These are phyloP conservation scores for Hemiprocne comata DNA, from an alignment of 2,113 vertebrate species.

Conservation along the genomic window DNA sequence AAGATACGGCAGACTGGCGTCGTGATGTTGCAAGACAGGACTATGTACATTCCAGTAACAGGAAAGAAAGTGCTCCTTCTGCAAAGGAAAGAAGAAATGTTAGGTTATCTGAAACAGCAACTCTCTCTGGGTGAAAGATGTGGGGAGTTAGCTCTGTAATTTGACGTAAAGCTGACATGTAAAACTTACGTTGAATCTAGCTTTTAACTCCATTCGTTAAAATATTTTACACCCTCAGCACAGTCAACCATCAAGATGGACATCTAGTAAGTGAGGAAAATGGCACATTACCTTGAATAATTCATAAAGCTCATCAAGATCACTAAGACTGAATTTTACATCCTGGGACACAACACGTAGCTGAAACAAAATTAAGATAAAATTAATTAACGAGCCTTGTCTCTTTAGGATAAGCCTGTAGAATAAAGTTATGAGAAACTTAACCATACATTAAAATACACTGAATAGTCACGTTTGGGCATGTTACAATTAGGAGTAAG, in stretches of 20 bases:
- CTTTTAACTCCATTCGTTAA: not conserved
- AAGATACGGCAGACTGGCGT: conserved; percentile 93
- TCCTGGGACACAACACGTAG: conserved; percentile 94
- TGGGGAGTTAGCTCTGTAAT: not conserved
- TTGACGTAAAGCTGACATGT: not conserved
- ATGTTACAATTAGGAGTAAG: not conserved
- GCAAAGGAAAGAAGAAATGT: conserved; percentile 23
- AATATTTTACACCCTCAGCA: not conserved
- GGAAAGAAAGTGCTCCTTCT: conserved; percentile 95
- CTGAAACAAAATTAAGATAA: conserved; percentile 74
- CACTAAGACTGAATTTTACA: conserved; percentile 82
- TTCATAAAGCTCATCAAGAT: conserved; percentile 91
- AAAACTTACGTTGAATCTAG: not conserved
- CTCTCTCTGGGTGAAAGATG: not conserved
- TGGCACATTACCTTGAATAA: conserved; percentile 90
- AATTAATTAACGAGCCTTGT: not conserved
- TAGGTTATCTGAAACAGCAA: not conserved
- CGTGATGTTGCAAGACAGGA: conserved; percentile 87
- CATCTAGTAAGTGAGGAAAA: not conserved
- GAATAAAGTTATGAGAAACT: not conserved
- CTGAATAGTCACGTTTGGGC: not conserved
- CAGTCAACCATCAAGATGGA: not conserved
- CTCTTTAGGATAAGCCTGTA: not conserved
- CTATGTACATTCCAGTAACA: conserved; percentile 90
- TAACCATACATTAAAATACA: not conserved